These are phyloP conservation scores for Ascaphus truei DNA, from an alignment of 2,113 vertebrate genomes.

Conservation along the genomic window DNA sequence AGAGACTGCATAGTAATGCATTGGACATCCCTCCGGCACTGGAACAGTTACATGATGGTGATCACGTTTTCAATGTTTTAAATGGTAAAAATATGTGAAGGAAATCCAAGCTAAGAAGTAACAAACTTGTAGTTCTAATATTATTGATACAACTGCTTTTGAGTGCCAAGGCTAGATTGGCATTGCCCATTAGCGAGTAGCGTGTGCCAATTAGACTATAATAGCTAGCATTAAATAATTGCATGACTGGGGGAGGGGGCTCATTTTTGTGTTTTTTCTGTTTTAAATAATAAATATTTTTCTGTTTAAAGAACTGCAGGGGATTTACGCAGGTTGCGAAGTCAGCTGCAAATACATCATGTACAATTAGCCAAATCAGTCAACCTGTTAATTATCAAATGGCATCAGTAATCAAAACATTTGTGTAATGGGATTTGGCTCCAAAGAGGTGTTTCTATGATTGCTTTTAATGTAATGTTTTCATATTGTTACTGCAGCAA, in stretches of 20 bases:
- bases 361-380: constrained; percentile 19
- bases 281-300: constrained; percentile 18
- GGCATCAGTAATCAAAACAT: constrained; percentile 14
- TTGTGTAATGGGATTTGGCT: not conserved
- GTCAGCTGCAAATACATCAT: constrained; percentile 1
- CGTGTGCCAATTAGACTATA: not conserved
- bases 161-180: too few relatives aligned
- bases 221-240: not conserved
- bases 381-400: constrained; percentile 22
- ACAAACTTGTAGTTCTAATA: too few relatives aligned
- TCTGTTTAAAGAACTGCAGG: constrained; percentile 1
- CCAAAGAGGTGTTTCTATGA: not conserved
- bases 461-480: not conserved
- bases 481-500: not conserved
- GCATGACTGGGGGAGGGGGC: not conserved
- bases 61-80: too few relatives aligned
- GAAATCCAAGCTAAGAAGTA: too few relatives aligned
- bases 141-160: too few relatives aligned
- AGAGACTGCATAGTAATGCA: too few relatives aligned
- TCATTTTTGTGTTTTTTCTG: not conserved
- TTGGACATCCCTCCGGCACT: too few relatives aligned
- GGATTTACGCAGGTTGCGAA: not conserved
- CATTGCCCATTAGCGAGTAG: too few relatives aligned
- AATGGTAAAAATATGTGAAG: too few relatives aligned
- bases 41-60: too few relatives aligned